These are phyloP conservation scores for Nothobranchius furzeri DNA, from an alignment of 2,113 vertebrate genomes.

Conservation along the genomic window DNA sequence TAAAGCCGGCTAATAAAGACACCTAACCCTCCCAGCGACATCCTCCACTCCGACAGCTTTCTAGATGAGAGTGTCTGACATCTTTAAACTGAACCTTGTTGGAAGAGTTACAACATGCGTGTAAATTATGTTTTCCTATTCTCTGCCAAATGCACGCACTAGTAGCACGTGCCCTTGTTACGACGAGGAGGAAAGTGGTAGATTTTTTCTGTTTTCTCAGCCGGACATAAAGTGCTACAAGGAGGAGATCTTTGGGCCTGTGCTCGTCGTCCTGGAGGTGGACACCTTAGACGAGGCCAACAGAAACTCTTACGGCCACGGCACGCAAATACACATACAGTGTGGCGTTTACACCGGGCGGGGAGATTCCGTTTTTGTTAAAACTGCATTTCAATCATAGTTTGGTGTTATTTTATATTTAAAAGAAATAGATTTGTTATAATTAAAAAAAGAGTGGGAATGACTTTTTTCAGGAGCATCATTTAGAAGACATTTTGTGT, in stretches of 20 bases:
- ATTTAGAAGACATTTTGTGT: no score
- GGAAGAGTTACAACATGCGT: constrained; percentile 18
- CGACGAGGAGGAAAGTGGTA: neutral
- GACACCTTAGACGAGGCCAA: constrained; percentile 93
- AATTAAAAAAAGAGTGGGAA: no score
- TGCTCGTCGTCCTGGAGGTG: constrained; percentile 90
- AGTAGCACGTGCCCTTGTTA: neutral
- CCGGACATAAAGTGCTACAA: constrained; percentile 93
- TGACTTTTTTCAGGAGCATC: neutral
- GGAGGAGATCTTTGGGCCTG: constrained; percentile 97
- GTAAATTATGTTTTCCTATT: neutral
- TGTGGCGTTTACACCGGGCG: constrained; percentile 71
- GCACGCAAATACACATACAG: constrained; percentile 94
- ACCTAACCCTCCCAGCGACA: constrained; percentile 1
- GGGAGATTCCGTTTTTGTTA: neutral
- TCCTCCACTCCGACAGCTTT: neutral
- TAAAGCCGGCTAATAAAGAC: constrained; percentile 1
- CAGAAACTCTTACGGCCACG: constrained; percentile 91
- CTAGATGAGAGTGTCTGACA: constrained; percentile 4
- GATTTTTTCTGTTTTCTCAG: constrained; percentile 67
- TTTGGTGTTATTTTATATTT: neutral
- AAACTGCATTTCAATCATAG: neutral
- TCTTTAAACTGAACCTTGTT: constrained; percentile 19
- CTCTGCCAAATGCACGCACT: neutral
- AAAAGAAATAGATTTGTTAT: neutral